Evolutionary conservation across 2,113 vertebrate species (phyloP).

Genomic region (Sorex araneus): DNA sequence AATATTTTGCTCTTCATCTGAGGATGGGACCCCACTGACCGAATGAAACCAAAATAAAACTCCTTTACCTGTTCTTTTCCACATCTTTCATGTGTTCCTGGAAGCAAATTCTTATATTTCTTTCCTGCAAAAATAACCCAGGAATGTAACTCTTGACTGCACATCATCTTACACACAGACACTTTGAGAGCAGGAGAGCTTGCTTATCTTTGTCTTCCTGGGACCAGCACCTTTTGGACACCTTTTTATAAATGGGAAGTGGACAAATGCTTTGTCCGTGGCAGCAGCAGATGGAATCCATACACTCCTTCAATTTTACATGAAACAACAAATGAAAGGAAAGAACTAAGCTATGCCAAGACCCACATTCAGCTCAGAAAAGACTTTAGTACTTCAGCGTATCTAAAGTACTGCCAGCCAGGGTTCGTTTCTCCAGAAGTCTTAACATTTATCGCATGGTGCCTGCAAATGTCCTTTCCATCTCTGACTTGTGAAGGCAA

Average conservation of each 20-base stretch:
- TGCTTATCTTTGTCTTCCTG: not conserved
- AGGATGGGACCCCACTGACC: slow-evolving; percentile 53
- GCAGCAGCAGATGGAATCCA: not conserved
- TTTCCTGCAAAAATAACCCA: slow-evolving; percentile 7
- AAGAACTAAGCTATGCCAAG: not conserved
- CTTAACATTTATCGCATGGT: not conserved
- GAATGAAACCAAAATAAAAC: slow-evolving; percentile 53
- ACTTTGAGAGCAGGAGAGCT: not conserved
- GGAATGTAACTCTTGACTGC: not conserved
- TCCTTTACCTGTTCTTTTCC: not conserved
- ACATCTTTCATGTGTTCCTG: slow-evolving; percentile 5
- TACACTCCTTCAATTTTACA: not conserved
- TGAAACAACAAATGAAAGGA: not conserved
- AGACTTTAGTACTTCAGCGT: not conserved
- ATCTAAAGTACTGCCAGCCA: not conserved
- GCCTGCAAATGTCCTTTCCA: slow-evolving; percentile 19
- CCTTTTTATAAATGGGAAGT: not conserved
- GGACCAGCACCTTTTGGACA: not conserved
- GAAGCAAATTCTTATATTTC: slow-evolving; percentile 14
- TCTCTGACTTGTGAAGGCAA: not conserved
- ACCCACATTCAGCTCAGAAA: not conserved
- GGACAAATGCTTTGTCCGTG: not conserved
- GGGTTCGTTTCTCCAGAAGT: not conserved
- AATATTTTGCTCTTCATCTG: slow-evolving; percentile 40
- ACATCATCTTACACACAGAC: not conserved